phyloP scores from a whole-genome alignment of 2,888 invertebrate species.

The Xestoiulus laeticollis region DNA sequence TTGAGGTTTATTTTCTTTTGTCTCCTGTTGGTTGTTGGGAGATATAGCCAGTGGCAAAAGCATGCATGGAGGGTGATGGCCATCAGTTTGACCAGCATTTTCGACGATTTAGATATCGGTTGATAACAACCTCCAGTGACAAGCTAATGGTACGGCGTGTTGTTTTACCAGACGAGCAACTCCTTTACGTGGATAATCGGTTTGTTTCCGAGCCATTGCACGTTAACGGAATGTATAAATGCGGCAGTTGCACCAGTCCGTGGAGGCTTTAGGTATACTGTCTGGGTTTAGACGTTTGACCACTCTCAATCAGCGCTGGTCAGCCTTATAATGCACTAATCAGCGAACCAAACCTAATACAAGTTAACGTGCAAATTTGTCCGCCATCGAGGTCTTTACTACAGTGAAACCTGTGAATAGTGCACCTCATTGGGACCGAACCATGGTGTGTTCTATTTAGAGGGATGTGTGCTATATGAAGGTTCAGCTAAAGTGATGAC shows the following conservation, averaged over 20 bases:
- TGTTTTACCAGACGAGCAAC: slow-evolving; percentile 10
- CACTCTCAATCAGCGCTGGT: not conserved
- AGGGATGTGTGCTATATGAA: too few species aligned
- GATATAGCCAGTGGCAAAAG: not conserved
- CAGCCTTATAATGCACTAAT: not conserved
- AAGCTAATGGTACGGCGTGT: slow-evolving; percentile 9
- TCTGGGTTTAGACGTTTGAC: not conserved
- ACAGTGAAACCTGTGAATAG: too few species aligned
- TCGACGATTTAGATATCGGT: slow-evolving; percentile 18
- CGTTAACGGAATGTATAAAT: not conserved
- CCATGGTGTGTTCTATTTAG: too few species aligned
- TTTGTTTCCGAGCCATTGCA: slow-evolving; percentile 26
- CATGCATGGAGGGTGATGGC: not conserved
- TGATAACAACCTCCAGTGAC: slow-evolving; percentile 18
- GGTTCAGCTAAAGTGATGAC: too few species aligned
- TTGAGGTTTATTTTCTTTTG: not conserved
- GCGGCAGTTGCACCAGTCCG: not conserved
- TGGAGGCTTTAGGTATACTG: not conserved
- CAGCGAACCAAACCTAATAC: slow-evolving; percentile 26
- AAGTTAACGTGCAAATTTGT: not conserved
- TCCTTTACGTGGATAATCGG: slow-evolving; percentile 26
- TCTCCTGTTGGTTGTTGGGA: not conserved
- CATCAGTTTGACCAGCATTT: slow-evolving; percentile 26
- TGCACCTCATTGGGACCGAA: too few species aligned
- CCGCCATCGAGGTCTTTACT: slow-evolving; percentile 4